Conservation (phyloP, 2,797 vertebrate genomes). For the Spinibarbus caldwelli region DNA sequence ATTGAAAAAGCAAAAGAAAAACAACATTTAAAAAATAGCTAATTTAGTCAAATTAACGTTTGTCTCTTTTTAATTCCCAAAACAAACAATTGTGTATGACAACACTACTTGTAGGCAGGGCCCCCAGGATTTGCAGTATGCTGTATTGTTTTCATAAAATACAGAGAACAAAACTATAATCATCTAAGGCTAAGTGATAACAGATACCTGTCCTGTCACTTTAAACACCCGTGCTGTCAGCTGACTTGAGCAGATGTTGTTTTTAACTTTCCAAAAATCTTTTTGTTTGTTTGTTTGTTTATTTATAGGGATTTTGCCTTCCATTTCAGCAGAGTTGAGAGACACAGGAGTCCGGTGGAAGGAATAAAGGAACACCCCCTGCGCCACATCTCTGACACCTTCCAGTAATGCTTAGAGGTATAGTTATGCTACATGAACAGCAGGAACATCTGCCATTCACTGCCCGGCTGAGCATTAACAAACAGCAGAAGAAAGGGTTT, state of each 20-base stretch:
- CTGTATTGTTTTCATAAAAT: not conserved
- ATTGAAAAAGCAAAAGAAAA: not conserved
- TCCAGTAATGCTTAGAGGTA: slow-evolving; percentile 32
- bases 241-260: slow-evolving; percentile 18
- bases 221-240: not conserved
- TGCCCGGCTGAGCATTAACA: slow-evolving; percentile 16
- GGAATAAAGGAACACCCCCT: not conserved
- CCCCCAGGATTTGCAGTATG: not conserved
- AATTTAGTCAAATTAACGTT: not conserved
- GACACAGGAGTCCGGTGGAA: not conserved
- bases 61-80: not conserved
- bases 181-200: not conserved
- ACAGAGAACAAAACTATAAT: not conserved
- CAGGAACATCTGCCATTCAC: slow-evolving; percentile 54
- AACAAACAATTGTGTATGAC: not conserved
- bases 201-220: not conserved
- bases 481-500: slow-evolving; percentile 19
- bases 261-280: not conserved
- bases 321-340: not conserved
- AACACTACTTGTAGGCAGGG: not conserved
- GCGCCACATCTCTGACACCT: not conserved
- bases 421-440: slow-evolving; percentile 44
- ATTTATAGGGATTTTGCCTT: not conserved
- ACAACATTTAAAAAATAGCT: not conserved
- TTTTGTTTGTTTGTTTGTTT: not conserved